Evolutionary conservation across 30 jellyfish, hydroid and myxozoan genomes (phyloP).

Genomic region (Pelagia noctiluca): DNA sequence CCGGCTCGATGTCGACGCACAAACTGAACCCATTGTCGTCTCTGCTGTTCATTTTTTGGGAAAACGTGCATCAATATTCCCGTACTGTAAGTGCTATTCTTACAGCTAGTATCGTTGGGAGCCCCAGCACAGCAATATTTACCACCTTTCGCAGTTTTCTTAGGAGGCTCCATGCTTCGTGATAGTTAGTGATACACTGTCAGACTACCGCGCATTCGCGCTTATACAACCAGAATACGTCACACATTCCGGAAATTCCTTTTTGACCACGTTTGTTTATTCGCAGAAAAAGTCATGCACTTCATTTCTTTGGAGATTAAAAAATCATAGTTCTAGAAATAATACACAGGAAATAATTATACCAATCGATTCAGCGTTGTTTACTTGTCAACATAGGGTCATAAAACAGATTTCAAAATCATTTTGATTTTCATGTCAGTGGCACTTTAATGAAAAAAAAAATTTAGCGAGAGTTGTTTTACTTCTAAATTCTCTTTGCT

Average conservation of each 20-base stretch:
- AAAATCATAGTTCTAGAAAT: slow-evolving; percentile 24
- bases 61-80: slow-evolving; percentile 3
- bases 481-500: too few species aligned
- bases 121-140: slow-evolving; percentile 32
- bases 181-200: too few species aligned
- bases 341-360: slow-evolving; percentile 30
- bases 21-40: slow-evolving; percentile 22
- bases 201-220: too few species aligned
- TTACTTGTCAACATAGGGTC: neutral
- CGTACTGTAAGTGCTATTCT: slow-evolving; percentile 24
- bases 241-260: too few species aligned
- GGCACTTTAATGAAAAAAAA: too few species aligned
- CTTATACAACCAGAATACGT: too few species aligned
- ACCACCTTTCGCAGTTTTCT: too few species aligned
- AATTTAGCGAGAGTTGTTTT: too few species aligned
- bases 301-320: slow-evolving; percentile 20
- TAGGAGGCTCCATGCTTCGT: too few species aligned
- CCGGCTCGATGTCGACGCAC: neutral
- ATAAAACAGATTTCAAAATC: too few species aligned
- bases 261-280: slow-evolving; percentile 38
- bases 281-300: slow-evolving; percentile 39
- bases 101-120: slow-evolving; percentile 14
- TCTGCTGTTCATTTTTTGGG: slow-evolving; percentile 7
- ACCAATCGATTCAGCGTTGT: neutral
- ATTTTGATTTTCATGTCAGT: too few species aligned